These are phyloP conservation scores for Colostygia pectinataria DNA, from an alignment of 2,888 invertebrate genomes.

Conservation along the genomic window DNA sequence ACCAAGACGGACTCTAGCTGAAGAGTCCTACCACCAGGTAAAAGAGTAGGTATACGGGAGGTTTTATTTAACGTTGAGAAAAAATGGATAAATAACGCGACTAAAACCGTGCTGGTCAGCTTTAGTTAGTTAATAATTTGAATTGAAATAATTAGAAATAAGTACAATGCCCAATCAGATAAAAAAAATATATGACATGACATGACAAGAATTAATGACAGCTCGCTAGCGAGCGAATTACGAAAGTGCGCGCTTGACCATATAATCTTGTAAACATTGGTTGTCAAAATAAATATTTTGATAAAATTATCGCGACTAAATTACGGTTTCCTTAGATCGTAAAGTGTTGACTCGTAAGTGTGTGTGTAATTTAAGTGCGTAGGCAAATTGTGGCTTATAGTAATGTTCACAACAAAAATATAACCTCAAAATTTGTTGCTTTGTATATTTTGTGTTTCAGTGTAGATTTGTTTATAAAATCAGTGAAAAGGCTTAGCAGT, in stretches of 20 bases:
- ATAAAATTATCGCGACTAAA: conserved; percentile 4
- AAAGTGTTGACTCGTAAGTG: not conserved
- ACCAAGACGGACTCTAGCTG: no score
- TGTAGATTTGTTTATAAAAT: conserved; percentile 13
- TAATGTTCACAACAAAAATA: conserved; percentile 27
- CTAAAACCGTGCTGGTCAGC: no score
- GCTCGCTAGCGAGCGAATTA: no score
- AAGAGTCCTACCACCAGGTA: no score
- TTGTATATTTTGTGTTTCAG: conserved; percentile 25
- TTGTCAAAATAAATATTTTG: conserved; percentile 20
- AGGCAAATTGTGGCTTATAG: not conserved
- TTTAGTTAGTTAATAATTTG: no score
- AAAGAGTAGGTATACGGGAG: no score
- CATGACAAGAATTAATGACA: no score
- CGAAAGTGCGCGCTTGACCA: conserved; percentile 6
- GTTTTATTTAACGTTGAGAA: no score
- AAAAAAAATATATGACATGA: no score
- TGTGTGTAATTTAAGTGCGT: not conserved
- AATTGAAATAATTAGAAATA: no score
- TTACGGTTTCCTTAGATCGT: not conserved
- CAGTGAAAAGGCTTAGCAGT: conserved; percentile 7
- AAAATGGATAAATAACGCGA: no score
- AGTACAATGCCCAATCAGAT: no score
- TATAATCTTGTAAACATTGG: conserved; percentile 17
- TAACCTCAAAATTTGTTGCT: conserved; percentile 31